Evolutionary conservation across 2,797 vertebrate species (phyloP).

Genomic region (Vultur gryphus): DNA sequence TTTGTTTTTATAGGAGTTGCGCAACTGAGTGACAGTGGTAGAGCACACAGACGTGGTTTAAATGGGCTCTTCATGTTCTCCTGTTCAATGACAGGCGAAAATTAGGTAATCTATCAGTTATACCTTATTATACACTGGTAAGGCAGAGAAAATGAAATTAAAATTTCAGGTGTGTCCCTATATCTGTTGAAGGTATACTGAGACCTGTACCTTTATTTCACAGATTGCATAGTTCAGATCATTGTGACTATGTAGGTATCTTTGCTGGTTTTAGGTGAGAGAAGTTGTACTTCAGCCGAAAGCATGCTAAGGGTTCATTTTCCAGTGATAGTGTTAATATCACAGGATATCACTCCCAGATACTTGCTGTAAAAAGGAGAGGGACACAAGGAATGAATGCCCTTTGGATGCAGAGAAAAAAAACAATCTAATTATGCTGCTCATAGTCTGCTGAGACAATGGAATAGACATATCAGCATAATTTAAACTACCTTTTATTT

Average conservation of each 20-base stretch:
- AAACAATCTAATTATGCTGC: constrained; percentile 5
- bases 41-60: background rate
- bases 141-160: background rate
- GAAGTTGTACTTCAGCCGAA: background rate
- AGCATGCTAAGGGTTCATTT: background rate
- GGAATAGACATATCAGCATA: constrained; percentile 28
- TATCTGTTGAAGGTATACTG: background rate
- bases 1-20: background rate
- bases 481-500: constrained; percentile 38
- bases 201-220: background rate
- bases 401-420: background rate
- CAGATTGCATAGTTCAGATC: background rate
- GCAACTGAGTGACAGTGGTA: background rate
- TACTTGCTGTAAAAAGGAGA: background rate
- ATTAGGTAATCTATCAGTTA: background rate
- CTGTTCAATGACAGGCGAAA: background rate
- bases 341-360: background rate
- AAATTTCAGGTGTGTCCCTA: background rate
- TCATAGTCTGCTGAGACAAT: constrained; percentile 22
- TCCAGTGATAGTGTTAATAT: background rate
- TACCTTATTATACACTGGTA: background rate
- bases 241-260: background rate
- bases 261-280: background rate
- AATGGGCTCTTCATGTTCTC: background rate
- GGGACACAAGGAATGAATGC: background rate